Conservation (phyloP, 1,140 invertebrate genomes). For the Manduca sexta region DNA sequence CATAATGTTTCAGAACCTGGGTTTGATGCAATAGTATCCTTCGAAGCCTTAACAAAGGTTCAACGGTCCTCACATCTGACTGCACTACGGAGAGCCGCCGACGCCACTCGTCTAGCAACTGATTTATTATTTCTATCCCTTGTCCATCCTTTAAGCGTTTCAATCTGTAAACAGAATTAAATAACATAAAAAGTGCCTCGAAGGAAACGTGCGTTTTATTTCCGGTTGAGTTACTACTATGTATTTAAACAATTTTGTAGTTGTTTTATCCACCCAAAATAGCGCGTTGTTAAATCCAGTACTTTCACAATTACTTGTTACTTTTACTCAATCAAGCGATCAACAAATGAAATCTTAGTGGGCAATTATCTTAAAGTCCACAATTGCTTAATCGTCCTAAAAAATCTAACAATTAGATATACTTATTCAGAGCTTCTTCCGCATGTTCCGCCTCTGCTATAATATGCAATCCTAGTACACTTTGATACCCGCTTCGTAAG, state of each 20-base stretch:
- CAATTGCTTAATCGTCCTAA: constrained; percentile 6
- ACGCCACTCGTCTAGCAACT: constrained; percentile 74
- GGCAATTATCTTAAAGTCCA: no score
- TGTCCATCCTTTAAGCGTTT: constrained; percentile 44
- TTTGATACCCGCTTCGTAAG: constrained; percentile 74
- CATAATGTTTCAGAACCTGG: constrained; percentile 35
- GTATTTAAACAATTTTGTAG: no score
- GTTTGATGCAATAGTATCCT: constrained; percentile 76
- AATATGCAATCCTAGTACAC: constrained; percentile 82
- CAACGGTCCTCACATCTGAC: constrained; percentile 80
- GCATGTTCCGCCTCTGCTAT: constrained; percentile 76
- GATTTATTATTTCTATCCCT: constrained; percentile 51
- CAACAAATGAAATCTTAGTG: no score
- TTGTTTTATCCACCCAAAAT: no score
- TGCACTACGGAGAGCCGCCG: constrained; percentile 76
- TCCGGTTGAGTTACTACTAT: no score
- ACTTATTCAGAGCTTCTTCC: constrained; percentile 66
- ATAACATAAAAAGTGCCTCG: no score
- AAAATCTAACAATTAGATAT: not conserved
- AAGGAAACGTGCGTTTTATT: no score
- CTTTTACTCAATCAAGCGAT: no score
- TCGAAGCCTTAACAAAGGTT: constrained; percentile 82
- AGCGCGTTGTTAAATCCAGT: no score
- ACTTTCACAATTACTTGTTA: no score
- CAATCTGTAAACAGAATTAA: constrained; percentile 36